Percentiles rank a stretch among this genome's conserved stretches.
These are phyloP conservation scores for Python bivittatus DNA, from an alignment of 2,113 vertebrate genomes.

Conservation along the genomic window DNA sequence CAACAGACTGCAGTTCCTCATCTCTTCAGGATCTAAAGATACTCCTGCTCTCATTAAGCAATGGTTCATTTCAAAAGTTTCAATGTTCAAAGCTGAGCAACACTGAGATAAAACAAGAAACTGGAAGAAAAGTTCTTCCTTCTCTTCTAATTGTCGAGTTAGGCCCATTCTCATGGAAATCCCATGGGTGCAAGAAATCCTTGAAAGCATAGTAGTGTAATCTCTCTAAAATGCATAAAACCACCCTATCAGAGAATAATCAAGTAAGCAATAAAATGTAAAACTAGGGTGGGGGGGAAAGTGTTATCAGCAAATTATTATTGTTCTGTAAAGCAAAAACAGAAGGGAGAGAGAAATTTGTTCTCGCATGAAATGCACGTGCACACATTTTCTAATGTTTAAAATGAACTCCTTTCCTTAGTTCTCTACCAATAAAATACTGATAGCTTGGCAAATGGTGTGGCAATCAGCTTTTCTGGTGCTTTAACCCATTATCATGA, in stretches of 20 bases:
- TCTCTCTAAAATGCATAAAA: background rate
- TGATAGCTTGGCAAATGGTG: background rate
- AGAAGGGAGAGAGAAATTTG: background rate
- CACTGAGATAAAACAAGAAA: background rate
- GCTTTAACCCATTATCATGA: background rate
- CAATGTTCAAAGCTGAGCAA: background rate
- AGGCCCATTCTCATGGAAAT: background rate
- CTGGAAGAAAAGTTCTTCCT: background rate
- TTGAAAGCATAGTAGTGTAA: background rate
- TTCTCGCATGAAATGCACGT: background rate
- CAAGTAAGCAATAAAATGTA: background rate
- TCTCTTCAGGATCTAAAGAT: background rate
- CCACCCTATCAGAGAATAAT: background rate
- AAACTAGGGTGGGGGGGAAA: background rate
- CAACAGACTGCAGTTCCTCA: background rate
- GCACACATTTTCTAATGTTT: background rate
- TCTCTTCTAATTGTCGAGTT: background rate
- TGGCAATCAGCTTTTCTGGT: conserved; percentile 10
- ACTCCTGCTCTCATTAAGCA: background rate
- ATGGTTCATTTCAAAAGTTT: background rate
- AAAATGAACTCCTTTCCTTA: background rate
- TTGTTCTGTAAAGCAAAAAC: background rate
- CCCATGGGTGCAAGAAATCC: background rate
- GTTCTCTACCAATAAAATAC: background rate
- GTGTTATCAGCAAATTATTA: background rate